Evolutionary conservation across 2,113 vertebrate species (phyloP).

Genomic region (Ptyas mucosa): DNA sequence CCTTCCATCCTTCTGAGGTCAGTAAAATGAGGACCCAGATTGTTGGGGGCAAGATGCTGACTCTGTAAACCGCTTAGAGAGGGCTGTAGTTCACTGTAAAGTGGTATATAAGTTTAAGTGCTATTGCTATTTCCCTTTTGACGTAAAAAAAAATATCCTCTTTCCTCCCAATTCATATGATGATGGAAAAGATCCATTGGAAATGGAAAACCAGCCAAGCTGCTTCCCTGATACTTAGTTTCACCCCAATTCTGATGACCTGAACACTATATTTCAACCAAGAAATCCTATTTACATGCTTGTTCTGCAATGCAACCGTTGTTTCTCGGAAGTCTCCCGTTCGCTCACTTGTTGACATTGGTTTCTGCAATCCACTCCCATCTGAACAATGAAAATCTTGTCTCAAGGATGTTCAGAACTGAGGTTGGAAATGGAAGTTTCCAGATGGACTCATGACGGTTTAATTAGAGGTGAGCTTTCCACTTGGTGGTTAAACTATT

Average conservation of each 20-base stretch:
- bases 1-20: too few species aligned
- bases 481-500: neutral
- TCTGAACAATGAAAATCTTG: neutral
- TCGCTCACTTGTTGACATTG: neutral
- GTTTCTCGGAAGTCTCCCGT: neutral
- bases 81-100: too few species aligned
- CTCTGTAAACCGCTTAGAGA: too few species aligned
- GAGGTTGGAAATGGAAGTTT: neutral
- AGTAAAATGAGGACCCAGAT: too few species aligned
- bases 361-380: neutral
- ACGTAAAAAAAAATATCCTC: neutral
- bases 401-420: neutral
- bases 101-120: too few species aligned
- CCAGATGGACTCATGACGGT: slow-evolving; percentile 14
- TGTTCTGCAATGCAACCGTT: neutral
- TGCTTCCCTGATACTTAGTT: neutral
- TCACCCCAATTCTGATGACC: neutral
- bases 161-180: neutral
- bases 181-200: neutral
- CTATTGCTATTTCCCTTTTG: neutral
- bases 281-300: neutral
- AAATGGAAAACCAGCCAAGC: neutral
- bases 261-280: neutral
- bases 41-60: too few species aligned
- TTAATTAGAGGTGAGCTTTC: neutral